Percentiles rank a stretch among this genome's conserved stretches.
phyloP scores from a whole-genome alignment of 2,113 vertebrate genomes.

The Puntigrus tetrazona region DNA sequence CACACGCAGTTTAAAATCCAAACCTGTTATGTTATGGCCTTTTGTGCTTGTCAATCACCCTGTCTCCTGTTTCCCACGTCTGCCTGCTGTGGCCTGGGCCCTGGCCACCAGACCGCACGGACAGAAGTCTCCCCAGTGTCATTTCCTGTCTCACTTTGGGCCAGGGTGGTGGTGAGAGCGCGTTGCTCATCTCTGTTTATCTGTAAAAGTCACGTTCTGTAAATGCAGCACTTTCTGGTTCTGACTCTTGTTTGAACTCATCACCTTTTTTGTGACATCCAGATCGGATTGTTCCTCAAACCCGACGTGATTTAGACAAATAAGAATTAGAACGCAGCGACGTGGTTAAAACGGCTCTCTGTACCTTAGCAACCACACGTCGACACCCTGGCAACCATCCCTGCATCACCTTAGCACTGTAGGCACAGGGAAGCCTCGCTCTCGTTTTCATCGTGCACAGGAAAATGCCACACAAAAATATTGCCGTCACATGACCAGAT shows the following conservation, averaged over 20 bases:
- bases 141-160: background rate
- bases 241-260: background rate
- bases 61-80: constrained; percentile 50
- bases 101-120: constrained; percentile 2
- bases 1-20: constrained; percentile 33
- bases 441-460: background rate
- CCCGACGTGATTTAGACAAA: background rate
- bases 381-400: background rate
- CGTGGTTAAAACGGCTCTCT: background rate
- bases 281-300: background rate
- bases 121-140: background rate
- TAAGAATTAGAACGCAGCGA: background rate
- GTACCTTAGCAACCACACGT: background rate
- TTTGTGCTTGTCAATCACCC: constrained; percentile 63
- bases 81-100: constrained; percentile 33
- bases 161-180: background rate
- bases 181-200: constrained; percentile 1
- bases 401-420: background rate
- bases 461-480: constrained; percentile 1
- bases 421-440: background rate
- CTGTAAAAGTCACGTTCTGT: background rate
- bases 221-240: background rate
- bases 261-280: background rate
- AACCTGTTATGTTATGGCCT: constrained; percentile 56
- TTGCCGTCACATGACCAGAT: background rate